These are phyloP conservation scores for Scylla paramamosain DNA, from an alignment of 1,140 invertebrate species.

Conservation along the genomic window DNA sequence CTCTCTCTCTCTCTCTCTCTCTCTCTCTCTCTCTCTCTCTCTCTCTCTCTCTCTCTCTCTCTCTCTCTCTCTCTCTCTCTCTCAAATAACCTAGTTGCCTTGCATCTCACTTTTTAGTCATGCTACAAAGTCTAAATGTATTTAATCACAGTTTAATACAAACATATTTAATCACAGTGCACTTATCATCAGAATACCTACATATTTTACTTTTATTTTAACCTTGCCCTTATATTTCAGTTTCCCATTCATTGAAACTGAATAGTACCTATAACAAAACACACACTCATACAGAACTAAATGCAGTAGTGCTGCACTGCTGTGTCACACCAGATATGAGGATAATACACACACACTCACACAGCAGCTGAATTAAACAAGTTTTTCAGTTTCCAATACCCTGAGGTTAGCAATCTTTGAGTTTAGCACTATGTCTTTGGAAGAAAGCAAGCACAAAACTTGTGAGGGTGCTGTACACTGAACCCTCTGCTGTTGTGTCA, in stretches of 20 bases:
- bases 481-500: no score
- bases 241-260: not conserved
- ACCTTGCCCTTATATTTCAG: not conserved
- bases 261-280: no score
- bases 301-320: no score
- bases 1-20: not conserved
- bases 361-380: no score
- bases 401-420: no score
- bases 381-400: no score
- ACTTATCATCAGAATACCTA: not conserved
- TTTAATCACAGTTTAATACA: not conserved
- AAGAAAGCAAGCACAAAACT: no score
- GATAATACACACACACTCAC: no score
- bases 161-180: not conserved
- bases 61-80: not conserved
- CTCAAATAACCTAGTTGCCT: not conserved
- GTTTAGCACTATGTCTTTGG: no score
- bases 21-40: not conserved
- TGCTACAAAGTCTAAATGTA: not conserved
- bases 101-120: not conserved
- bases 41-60: not conserved
- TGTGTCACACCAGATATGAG: no score
- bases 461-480: no score
- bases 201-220: not conserved
- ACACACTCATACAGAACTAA: no score